Evolutionary conservation across 2,113 vertebrate genomes (phyloP).

Genomic region (Cranoglanis bouderius): DNA sequence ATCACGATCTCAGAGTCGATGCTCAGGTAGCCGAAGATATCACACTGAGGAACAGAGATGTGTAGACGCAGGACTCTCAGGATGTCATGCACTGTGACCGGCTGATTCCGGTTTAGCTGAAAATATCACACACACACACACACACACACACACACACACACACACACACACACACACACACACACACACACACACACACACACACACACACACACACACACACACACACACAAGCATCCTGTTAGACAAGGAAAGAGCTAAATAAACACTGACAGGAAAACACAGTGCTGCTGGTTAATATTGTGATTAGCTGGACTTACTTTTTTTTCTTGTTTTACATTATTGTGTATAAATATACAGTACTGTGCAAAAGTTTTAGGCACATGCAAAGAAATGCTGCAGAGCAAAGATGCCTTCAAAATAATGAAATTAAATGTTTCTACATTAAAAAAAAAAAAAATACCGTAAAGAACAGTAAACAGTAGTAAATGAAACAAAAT

Average conservation of each 20-base stretch:
- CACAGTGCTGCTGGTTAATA: not conserved
- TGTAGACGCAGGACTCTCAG: conserved; percentile 88
- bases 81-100: conserved; percentile 87
- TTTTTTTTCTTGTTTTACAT: not conserved
- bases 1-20: conserved; percentile 91
- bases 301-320: not conserved
- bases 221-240: not conserved
- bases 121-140: conserved; percentile 35
- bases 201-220: not conserved
- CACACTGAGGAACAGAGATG: conserved; percentile 94
- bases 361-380: too few species aligned
- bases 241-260: not conserved
- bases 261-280: not conserved
- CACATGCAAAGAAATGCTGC: too few species aligned
- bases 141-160: not conserved
- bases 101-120: conserved; percentile 86
- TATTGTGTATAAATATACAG: not conserved
- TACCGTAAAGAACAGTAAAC: too few species aligned
- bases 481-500: too few species aligned
- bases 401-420: too few species aligned
- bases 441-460: too few species aligned
- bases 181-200: conserved; percentile 5
- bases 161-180: not conserved
- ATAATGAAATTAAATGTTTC: too few species aligned
- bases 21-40: conserved; percentile 95